Base-by-base conservation (phyloP, 2,888 invertebrate genomes). In the Bruchidius siliquastri region DNA sequence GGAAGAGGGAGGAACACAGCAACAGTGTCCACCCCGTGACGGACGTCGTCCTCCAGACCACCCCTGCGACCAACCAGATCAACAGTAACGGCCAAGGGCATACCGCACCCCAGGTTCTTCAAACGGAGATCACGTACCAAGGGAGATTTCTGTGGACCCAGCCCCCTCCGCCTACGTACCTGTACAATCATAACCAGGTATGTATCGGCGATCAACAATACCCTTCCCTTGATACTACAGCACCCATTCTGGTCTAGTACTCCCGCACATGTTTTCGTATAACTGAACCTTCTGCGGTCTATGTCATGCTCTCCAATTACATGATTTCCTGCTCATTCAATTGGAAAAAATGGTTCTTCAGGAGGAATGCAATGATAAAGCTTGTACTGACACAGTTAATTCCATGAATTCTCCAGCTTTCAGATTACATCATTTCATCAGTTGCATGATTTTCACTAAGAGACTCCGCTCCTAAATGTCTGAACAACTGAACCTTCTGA, bases 71-170 rank as follows among this genome's bases (percentile, higher is more conserved):
- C 21, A 67, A 21, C 66, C 20, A 22, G 21, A 77, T 76, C 71
- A 81, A 81, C 76, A 66, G 26, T 67, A 22, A 26, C 67, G 67
- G 67, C 26, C 49, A 66, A 20, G 26, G 21, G 21, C 76, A 79
- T 74, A 76, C 79, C 70, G 78, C 81, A 78, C 86, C 82, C 79
- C 86, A 84, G 84, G 85, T 85, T 76, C 80, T 80, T 74, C 83
- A 83, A 74, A 90, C 91, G 84, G 89, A 91, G 77, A 88, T 90
- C 82, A 89, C 90, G 82, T 91, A 90, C 85, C 88, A 90, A 83
- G 91, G 92, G 86, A 92, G 91, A 87, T 92, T 93, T 82, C 90
- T 93, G 85, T 95, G 94, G 95, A 93, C 94, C 87, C 94, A 94
- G 87, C 94, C 94, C 85, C 94, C 94, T 71, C 82, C 81, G 49